phyloP scores from a whole-genome alignment of 2,797 vertebrate genomes.

The Parauchenoglanis ngamensis region DNA sequence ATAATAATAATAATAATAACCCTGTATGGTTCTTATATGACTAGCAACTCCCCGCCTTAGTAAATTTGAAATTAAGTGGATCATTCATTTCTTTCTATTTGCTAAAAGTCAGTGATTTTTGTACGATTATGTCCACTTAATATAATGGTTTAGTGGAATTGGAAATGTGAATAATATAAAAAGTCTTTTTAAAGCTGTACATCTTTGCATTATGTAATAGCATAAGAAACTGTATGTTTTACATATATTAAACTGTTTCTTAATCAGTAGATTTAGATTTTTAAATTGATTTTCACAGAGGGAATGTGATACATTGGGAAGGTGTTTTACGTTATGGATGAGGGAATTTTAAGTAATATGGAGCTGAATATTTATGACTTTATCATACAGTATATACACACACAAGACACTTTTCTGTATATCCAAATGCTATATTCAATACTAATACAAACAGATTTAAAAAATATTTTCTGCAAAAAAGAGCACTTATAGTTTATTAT shows the following conservation, averaged over 20 bases:
- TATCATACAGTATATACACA: no score
- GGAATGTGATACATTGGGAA: no score
- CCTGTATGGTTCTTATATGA: background rate
- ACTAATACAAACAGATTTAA: background rate
- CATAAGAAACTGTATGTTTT: no score
- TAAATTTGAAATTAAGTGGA: background rate
- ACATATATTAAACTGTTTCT: background rate
- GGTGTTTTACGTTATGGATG: no score
- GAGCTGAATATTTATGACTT: no score
- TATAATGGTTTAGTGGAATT: background rate
- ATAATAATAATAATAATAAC: no score
- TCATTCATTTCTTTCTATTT: background rate
- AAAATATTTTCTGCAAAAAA: background rate
- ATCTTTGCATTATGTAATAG: no score
- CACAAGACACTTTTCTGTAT: no score
- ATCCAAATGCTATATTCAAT: no score
- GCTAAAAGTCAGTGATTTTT: background rate
- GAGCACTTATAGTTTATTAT: background rate
- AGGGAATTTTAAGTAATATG: no score
- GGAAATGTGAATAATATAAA: background rate
- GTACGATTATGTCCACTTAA: background rate
- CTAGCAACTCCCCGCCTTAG: background rate
- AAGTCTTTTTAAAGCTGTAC: background rate
- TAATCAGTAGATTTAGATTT: no score
- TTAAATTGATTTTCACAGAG: no score